Percentiles rank a stretch among this genome's conserved stretches.
phyloP scores from a whole-genome alignment of 2,888 invertebrate species.

The Himalopsyche japonica region DNA sequence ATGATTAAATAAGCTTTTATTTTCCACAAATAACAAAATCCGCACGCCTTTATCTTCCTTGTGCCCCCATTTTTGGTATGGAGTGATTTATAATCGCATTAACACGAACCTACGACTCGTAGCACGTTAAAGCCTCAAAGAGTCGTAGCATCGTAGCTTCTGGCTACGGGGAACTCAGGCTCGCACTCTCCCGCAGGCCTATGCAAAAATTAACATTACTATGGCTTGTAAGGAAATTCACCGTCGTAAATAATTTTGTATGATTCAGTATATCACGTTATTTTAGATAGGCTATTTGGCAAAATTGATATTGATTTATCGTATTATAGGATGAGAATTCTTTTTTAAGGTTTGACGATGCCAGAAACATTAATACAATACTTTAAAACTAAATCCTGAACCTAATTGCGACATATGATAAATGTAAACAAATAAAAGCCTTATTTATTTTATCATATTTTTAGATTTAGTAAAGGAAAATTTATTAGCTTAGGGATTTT shows the following conservation, averaged over 20 bases:
- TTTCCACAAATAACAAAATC: background rate
- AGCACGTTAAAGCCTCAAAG: background rate
- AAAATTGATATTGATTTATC: background rate
- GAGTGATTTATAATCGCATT: background rate
- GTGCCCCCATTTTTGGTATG: background rate
- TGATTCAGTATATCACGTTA: background rate
- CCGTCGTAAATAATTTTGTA: background rate
- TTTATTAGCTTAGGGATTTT: too few relatives aligned
- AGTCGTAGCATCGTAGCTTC: background rate
- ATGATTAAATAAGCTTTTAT: background rate
- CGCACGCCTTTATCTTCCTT: background rate
- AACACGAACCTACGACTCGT: background rate
- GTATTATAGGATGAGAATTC: background rate
- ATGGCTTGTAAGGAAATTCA: background rate
- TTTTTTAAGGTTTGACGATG: too few relatives aligned
- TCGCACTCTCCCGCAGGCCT: background rate
- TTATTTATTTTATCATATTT: too few relatives aligned
- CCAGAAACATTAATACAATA: too few relatives aligned
- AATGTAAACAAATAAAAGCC: too few relatives aligned
- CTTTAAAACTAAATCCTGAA: too few relatives aligned
- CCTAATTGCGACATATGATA: too few relatives aligned
- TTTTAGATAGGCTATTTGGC: background rate
- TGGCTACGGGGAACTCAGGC: background rate
- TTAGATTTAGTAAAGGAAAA: too few relatives aligned
- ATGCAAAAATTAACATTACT: background rate